phyloP scores from a whole-genome alignment of 2,888 invertebrate species.

The Ptychoptera albimana region DNA sequence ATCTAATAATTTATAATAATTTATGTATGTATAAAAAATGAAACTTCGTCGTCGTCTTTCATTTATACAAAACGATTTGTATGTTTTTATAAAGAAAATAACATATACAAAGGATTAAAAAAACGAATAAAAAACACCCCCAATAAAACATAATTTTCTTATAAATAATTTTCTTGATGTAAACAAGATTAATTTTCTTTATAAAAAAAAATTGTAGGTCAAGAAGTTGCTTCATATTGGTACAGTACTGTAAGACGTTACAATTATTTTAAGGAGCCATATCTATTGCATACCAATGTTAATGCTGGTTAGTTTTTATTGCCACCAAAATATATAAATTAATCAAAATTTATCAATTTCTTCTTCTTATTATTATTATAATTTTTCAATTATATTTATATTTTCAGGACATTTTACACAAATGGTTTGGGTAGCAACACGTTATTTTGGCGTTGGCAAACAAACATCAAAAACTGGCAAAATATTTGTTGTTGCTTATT shows the following conservation, averaged over 20 bases:
- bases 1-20: background rate
- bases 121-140: too few relatives aligned
- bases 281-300: constrained; percentile 58
- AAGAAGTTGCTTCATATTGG: constrained; percentile 70
- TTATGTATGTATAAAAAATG: background rate
- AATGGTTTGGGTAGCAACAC: constrained; percentile 65
- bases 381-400: constrained; percentile 2
- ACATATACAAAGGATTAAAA: too few relatives aligned
- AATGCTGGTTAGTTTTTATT: constrained; percentile 44
- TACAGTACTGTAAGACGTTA: constrained; percentile 64
- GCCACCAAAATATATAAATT: too few relatives aligned
- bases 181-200: too few relatives aligned
- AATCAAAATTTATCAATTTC: too few relatives aligned
- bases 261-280: constrained; percentile 54
- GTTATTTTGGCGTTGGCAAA: constrained; percentile 66
- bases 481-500: constrained; percentile 70
- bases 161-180: too few relatives aligned
- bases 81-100: too few relatives aligned
- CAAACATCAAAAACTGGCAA: constrained; percentile 63
- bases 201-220: too few relatives aligned
- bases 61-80: too few relatives aligned
- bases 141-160: too few relatives aligned
- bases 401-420: constrained; percentile 70
- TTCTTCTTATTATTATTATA: too few relatives aligned
- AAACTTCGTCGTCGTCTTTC: background rate